Evolutionary conservation across 1,140 invertebrate genomes (phyloP).

Genomic region (Heliothis subflexa): DNA sequence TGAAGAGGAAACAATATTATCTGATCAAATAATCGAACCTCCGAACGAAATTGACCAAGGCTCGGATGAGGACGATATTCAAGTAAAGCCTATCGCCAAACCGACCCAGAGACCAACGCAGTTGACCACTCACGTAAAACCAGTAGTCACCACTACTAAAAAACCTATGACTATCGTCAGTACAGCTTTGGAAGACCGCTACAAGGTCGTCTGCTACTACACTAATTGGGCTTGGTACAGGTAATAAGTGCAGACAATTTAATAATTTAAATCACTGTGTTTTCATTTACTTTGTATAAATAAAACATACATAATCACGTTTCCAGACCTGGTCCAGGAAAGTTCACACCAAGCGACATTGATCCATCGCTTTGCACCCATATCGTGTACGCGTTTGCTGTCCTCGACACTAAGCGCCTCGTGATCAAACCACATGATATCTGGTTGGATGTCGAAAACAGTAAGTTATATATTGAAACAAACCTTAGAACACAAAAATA

Average conservation of each 20-base stretch:
- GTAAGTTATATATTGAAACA: constrained; percentile 83
- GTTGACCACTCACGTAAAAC: background rate
- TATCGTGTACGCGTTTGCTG: constrained; percentile 96
- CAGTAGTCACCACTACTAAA: constrained; percentile 49
- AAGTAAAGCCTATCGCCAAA: constrained; percentile 66
- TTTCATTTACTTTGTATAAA: background rate
- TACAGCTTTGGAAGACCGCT: constrained; percentile 73
- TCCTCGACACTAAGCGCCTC: constrained; percentile 91
- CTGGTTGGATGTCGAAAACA: constrained; percentile 95
- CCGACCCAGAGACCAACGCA: constrained; percentile 45
- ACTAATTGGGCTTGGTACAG: constrained; percentile 97
- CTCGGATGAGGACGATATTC: constrained; percentile 78
- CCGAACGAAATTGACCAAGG: constrained; percentile 69
- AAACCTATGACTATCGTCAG: constrained; percentile 54
- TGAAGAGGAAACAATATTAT: constrained; percentile 55
- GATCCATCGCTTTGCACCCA: constrained; percentile 95
- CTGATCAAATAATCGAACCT: constrained; percentile 61
- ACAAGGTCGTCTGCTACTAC: constrained; percentile 95
- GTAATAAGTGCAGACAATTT: constrained; percentile 57
- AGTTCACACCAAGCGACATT: constrained; percentile 93
- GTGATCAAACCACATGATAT: constrained; percentile 95
- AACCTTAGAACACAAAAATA: background rate
- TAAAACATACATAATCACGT: background rate
- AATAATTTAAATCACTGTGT: background rate
- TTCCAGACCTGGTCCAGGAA: constrained; percentile 90